These are phyloP conservation scores for Zeuzera pyrina DNA, from an alignment of 2,888 invertebrate species.

Conservation along the genomic window DNA sequence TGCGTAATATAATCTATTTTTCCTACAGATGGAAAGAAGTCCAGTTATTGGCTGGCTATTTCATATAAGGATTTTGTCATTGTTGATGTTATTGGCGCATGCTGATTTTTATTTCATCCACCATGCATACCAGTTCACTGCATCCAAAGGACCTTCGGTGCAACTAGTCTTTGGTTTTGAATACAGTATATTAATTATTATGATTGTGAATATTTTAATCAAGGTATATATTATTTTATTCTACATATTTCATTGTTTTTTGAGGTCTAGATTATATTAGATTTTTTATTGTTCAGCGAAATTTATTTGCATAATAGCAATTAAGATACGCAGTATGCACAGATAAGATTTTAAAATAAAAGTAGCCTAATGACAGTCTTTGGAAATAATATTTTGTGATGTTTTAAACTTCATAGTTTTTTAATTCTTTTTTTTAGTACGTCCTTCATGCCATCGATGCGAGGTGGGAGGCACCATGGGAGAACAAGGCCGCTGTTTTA, in stretches of 20 bases:
- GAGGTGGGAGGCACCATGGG: slow-evolving; percentile 97
- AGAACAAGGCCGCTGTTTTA: slow-evolving; percentile 98
- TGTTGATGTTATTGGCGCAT: slow-evolving; percentile 85
- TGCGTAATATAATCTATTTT: slow-evolving; percentile 15
- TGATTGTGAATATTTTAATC: slow-evolving; percentile 92
- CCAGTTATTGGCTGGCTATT: slow-evolving; percentile 97
- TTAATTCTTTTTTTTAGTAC: slow-evolving; percentile 45
- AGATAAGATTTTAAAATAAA: background rate
- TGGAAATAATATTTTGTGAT: background rate
- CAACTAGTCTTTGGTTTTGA: slow-evolving; percentile 99
- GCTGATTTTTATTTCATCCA: slow-evolving; percentile 92
- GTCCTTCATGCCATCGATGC: slow-evolving; percentile 87
- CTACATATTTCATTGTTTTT: too few species aligned
- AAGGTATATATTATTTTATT: slow-evolving; percentile 83
- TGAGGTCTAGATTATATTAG: too few species aligned
- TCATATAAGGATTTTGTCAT: slow-evolving; percentile 90
- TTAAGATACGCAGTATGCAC: background rate
- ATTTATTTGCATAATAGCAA: background rate
- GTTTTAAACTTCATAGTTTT: slow-evolving; percentile 13
- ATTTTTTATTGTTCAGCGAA: too few species aligned
- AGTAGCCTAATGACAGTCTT: background rate
- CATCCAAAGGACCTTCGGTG: slow-evolving; percentile 95
- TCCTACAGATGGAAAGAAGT: slow-evolving; percentile 95
- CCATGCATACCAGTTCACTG: slow-evolving; percentile 94
- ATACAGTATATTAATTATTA: slow-evolving; percentile 96